Conservation (phyloP, 2,888 invertebrate species). For the Pemphredon lugubris region DNA sequence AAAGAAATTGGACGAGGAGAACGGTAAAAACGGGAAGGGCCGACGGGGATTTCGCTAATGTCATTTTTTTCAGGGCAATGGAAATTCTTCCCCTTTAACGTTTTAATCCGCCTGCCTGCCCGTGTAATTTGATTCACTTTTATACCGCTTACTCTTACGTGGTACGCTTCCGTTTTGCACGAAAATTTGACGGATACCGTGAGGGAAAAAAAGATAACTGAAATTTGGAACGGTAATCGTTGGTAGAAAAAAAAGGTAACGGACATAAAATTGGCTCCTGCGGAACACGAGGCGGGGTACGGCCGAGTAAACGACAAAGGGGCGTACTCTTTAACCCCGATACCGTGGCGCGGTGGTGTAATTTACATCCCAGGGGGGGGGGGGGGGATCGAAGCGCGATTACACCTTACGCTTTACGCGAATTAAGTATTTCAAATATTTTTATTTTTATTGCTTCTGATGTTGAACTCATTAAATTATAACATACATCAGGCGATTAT, state of each 20-base stretch:
- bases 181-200: conserved; percentile 43
- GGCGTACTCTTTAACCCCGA: too few relatives aligned
- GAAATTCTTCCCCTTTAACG: conserved; percentile 53
- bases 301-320: too few relatives aligned
- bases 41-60: conserved; percentile 53
- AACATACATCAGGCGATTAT: too few relatives aligned
- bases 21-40: conserved; percentile 21
- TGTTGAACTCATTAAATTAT: too few relatives aligned
- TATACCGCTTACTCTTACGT: conserved; percentile 33
- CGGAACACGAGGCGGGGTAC: too few relatives aligned
- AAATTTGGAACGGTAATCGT: conserved; percentile 33
- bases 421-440: too few relatives aligned
- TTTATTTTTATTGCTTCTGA: too few relatives aligned
- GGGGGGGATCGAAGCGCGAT: too few relatives aligned
- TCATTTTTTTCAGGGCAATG: conserved; percentile 59
- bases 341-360: too few relatives aligned
- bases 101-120: conserved; percentile 55
- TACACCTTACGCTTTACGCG: too few relatives aligned
- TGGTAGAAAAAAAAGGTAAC: background rate
- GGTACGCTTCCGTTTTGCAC: conserved; percentile 32
- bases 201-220: conserved; percentile 19
- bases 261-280: background rate
- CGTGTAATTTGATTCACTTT: conserved; percentile 64
- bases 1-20: conserved; percentile 19
- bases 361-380: too few relatives aligned